These are phyloP conservation scores for Invenusta paracnida DNA, from an alignment of 2,888 invertebrate species.

Conservation along the genomic window DNA sequence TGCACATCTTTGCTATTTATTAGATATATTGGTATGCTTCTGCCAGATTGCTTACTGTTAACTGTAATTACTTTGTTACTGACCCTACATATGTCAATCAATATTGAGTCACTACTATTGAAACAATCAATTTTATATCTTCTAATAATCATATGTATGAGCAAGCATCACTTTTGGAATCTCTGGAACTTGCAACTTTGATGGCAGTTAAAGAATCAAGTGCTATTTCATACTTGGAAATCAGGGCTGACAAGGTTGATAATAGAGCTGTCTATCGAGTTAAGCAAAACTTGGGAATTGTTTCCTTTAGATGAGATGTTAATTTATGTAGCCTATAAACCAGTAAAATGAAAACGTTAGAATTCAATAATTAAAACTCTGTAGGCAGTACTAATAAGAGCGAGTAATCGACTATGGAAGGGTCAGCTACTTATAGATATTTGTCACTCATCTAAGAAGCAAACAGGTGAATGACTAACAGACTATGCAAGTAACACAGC, in stretches of 20 bases:
- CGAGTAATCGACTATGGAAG: too few relatives aligned
- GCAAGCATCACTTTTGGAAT: not conserved
- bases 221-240: not conserved
- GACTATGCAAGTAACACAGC: too few relatives aligned
- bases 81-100: too few relatives aligned
- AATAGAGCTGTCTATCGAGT: not conserved
- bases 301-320: not conserved
- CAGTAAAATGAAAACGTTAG: too few relatives aligned
- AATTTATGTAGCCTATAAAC: too few relatives aligned
- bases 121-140: not conserved
- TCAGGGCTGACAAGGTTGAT: not conserved
- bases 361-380: too few relatives aligned
- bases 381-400: too few relatives aligned
- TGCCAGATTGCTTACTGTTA: not conserved
- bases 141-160: not conserved
- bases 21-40: not conserved
- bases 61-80: too few relatives aligned
- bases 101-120: not conserved
- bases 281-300: not conserved
- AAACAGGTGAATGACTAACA: too few relatives aligned
- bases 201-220: not conserved
- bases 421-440: too few relatives aligned
- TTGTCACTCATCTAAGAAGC: too few relatives aligned
- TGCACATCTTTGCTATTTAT: too few relatives aligned
- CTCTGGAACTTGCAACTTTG: not conserved